Base-by-base conservation (phyloP, 92 coral and sea anemone species). In the Palythoa grandis region DNA sequence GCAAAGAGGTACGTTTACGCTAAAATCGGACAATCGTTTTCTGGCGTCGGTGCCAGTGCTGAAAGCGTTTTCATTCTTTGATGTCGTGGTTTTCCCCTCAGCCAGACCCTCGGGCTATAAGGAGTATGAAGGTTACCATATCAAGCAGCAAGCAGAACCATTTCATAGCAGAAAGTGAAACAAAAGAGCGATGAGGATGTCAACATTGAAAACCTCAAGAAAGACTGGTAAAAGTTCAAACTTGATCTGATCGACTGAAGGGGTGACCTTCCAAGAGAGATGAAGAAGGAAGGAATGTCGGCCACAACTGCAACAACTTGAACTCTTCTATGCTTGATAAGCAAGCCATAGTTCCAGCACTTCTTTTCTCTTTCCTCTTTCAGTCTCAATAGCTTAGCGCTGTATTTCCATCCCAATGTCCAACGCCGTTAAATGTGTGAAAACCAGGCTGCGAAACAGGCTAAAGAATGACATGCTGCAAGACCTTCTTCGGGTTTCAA, bases 161-260 rank as follows among this genome's bases (percentile, higher is more conserved):
- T 16, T 43, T 43, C 61, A 37, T 66, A 39, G 4, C 75, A 7
- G 75, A 82, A 85, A 74, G 58, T n/a, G 47, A 66, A 66, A 66
- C 24, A n/a, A 56, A 82, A 82, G 86, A 82, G 88, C 43, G 87
- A 50, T 67, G 19, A 83, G 78, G 88, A 78, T 73, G 82, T 74
- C 74, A 85, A 74, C 83, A 29, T 71, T 74, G 83, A 72, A 85
- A 85, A 85, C 61, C 88, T 85, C 84, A 79, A 79, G 66, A 54
- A 70, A 23, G 65, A 39, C 40, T 37, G 50, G 50, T 43, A 43
- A 43, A 5, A 77, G 68, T 86, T 77, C 56, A 77, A 86, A 77
- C 77, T 77, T 69, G 72, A 87, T 78, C 89, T 87, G 69, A 87
- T 63, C 61, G 89, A 87, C 79, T 87, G 78, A 24, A 66, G n/a